Evolutionary conservation across 2,888 invertebrate species (phyloP).

Genomic region (Siphlonurus alternatus): DNA sequence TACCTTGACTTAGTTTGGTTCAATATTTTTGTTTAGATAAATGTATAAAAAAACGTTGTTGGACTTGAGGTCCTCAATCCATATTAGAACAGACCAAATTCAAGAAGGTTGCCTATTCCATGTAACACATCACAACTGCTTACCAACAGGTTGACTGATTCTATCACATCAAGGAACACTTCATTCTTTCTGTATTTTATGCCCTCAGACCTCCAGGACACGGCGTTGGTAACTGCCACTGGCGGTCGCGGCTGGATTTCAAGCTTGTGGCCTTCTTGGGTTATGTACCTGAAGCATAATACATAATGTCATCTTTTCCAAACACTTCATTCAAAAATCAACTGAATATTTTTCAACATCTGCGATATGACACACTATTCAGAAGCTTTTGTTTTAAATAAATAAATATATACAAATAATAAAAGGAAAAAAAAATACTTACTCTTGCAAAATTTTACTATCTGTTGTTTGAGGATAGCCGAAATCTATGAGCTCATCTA

Average conservation of each 20-base stretch:
- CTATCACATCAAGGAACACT: conserved; percentile 97
- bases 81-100: too few species aligned
- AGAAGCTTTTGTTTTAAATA: neutral
- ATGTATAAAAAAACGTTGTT: too few species aligned
- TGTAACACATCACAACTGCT: conserved; percentile 15
- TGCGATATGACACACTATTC: neutral
- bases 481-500: conserved; percentile 94
- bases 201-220: conserved; percentile 96
- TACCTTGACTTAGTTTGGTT: too few species aligned
- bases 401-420: too few species aligned
- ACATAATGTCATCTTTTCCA: conserved; percentile 7
- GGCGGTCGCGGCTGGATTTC: conserved; percentile 94
- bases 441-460: conserved; percentile 91
- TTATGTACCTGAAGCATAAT: conserved; percentile 76
- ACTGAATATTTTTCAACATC: neutral
- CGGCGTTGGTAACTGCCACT: conserved; percentile 98
- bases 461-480: conserved; percentile 98
- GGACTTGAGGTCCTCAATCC: too few species aligned
- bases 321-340: too few species aligned
- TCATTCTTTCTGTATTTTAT: conserved; percentile 98
- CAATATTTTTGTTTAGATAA: too few species aligned
- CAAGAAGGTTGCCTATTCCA: too few species aligned
- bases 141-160: conserved; percentile 83
- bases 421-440: conserved; percentile 17
- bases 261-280: conserved; percentile 94